Conservation (phyloP, 2,797 vertebrate genomes). For the Pseudomugil gertrudae region DNA sequence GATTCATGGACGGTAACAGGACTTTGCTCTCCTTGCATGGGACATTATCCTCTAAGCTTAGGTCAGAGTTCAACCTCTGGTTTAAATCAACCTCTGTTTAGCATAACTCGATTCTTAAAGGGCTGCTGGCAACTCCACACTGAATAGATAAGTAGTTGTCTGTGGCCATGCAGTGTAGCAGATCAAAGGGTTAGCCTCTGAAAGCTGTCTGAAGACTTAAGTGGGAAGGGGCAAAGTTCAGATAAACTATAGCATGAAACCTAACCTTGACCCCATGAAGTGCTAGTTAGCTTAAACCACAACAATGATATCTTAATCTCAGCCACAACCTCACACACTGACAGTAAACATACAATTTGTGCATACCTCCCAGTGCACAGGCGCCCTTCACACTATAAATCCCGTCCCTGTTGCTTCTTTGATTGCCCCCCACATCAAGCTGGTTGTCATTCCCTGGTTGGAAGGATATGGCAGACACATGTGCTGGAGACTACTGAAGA, state of each 20-base stretch:
- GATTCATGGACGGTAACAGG: slow-evolving; percentile 91
- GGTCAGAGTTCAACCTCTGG: slow-evolving; percentile 87
- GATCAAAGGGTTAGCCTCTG: slow-evolving; percentile 59
- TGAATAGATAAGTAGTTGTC: slow-evolving; percentile 79
- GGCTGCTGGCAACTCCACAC: slow-evolving; percentile 70
- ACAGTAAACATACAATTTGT: slow-evolving; percentile 64
- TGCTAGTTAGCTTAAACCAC: slow-evolving; percentile 48
- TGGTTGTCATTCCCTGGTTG: slow-evolving; percentile 69
- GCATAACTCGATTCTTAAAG: slow-evolving; percentile 82
- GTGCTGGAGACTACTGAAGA: slow-evolving; percentile 79
- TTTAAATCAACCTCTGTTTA: slow-evolving; percentile 86
- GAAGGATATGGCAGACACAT: slow-evolving; percentile 88
- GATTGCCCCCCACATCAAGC: slow-evolving; percentile 74
- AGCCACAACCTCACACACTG: slow-evolving; percentile 57
- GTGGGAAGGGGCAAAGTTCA: slow-evolving; percentile 59
- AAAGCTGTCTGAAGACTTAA: slow-evolving; percentile 53
- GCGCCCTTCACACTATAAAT: slow-evolving; percentile 65
- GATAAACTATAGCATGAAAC: slow-evolving; percentile 58
- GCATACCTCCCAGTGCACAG: slow-evolving; percentile 55
- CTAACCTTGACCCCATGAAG: slow-evolving; percentile 71
- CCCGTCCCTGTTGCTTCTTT: slow-evolving; percentile 75
- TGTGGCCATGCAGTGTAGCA: slow-evolving; percentile 45
- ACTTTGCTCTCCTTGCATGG: slow-evolving; percentile 89
- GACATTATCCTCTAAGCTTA: slow-evolving; percentile 88
- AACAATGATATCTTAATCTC: slow-evolving; percentile 61